Evolutionary conservation across 2,888 invertebrate species (phyloP), one percentile per base, ranked within the genome.

Genomic region (Gandaritis pyraliata): DNA sequence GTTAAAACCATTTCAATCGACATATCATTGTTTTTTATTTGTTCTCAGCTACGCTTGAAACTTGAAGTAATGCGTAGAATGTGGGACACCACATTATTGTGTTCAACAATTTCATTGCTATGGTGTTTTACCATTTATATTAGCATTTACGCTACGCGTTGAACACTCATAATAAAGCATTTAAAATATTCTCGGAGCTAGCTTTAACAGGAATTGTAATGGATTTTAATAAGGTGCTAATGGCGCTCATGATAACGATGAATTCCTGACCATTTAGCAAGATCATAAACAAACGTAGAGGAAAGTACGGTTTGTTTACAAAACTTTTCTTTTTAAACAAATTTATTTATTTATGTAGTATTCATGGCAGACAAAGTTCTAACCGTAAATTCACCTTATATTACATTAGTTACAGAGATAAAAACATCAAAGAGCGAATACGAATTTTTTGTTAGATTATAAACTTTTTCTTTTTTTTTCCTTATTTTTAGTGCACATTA

Each of bases 181-280:
- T 11, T 33, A 33, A 33, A 33, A 33, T 30, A 52, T 47, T 47
- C 15, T 43, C 13, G 23, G 15, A 23, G 12, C 51, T 29, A 15
- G 23, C 38, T 12, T 43, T 48, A 59, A 64, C 59, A 59, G 7
- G 36, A 56, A 56, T 74, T 77, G 73, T 76, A 80, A 83, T 74
- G 72, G 66, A 56, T 65, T 62, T 70, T 82, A 81, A 83, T 77
- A 73, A 75, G 70, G 71, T 75, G 80, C 70, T 81, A 83, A 84
- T 76, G 76, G 74, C 39, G 46, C 33, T 53, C 53, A 66, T 72
- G 78, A 81, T 80, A 80, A 77, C 70, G 61, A 73, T 62, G 72
- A 66, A 72, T 72, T 71, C 72, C 64, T 63, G 58, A 36, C 60
- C 61, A 56, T 70, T 73, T 75, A 76, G 72, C 74, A 68, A 63